phyloP scores from a whole-genome alignment of 2,113 vertebrate species.

The Myodes glareolus region DNA sequence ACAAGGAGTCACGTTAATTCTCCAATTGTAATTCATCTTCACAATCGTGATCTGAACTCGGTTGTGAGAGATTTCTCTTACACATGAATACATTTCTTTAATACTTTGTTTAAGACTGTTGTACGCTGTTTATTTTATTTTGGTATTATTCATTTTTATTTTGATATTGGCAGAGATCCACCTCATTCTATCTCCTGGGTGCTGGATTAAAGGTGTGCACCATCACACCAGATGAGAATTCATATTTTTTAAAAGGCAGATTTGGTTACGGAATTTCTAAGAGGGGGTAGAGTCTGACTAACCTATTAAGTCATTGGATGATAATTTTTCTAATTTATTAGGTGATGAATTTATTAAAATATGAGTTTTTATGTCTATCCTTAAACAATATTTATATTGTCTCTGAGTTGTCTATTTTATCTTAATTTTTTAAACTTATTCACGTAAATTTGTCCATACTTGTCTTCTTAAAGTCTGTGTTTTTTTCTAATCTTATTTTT shows the following conservation, averaged over 20 bases:
- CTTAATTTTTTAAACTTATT: background rate
- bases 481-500: background rate
- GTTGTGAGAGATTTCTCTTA: background rate
- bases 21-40: background rate
- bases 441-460: background rate
- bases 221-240: background rate
- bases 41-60: background rate
- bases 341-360: constrained; percentile 24
- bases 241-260: background rate
- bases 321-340: background rate
- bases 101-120: background rate
- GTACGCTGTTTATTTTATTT: background rate
- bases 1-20: background rate
- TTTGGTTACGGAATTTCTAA: background rate
- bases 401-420: background rate
- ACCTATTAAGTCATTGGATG: background rate
- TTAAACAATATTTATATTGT: background rate
- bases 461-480: background rate
- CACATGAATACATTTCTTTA: background rate
- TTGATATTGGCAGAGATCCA: background rate
- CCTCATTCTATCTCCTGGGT: background rate
- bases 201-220: background rate
- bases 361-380: background rate
- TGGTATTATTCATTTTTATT: background rate
- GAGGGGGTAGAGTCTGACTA: background rate